Conservation (phyloP, 2,113 vertebrate species). For the Artemisiospiza belli region DNA sequence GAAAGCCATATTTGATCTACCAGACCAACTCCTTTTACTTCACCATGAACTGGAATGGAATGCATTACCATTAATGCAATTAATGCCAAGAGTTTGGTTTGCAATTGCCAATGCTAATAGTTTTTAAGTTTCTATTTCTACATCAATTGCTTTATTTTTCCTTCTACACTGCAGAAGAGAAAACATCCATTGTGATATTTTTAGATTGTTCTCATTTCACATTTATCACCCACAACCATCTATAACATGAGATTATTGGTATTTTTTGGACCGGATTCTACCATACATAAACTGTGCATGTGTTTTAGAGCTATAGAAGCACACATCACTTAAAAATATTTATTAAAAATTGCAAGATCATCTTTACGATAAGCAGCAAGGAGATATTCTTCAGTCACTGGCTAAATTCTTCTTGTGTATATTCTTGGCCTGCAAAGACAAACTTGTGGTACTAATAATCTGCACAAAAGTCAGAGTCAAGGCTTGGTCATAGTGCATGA, state of each 20-base stretch:
- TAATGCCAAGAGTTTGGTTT: neutral
- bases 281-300: neutral
- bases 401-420: neutral
- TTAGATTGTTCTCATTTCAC: neutral
- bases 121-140: neutral
- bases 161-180: neutral
- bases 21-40: conserved; percentile 69
- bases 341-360: neutral
- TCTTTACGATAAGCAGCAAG: neutral
- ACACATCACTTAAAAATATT: neutral
- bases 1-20: conserved; percentile 72
- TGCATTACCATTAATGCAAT: conserved; percentile 54
- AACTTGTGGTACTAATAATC: neutral
- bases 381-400: neutral
- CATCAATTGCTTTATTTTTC: neutral
- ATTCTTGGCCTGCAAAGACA: neutral
- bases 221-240: neutral
- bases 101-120: neutral
- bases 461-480: neutral
- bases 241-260: neutral
- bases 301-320: neutral
- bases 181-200: neutral
- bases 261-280: neutral
- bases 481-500: neutral
- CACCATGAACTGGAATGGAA: conserved; percentile 70